Percentiles rank a stretch among this genome's conserved stretches.
phyloP scores from a whole-genome alignment of 2,113 vertebrate species.

The Casuarius casuarius region DNA sequence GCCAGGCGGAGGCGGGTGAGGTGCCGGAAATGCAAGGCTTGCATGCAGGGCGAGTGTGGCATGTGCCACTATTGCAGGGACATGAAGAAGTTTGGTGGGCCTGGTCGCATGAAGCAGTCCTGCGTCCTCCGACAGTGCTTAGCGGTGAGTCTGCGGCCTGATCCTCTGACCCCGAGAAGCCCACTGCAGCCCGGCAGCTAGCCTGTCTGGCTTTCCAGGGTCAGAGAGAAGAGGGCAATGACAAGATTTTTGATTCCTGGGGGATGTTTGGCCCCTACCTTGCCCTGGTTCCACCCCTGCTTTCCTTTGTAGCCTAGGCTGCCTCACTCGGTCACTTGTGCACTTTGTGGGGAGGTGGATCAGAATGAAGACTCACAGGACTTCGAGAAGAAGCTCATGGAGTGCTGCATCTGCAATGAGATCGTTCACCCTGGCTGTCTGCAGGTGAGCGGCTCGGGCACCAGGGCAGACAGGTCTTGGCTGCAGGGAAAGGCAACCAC shows the following conservation, averaged over 20 bases:
- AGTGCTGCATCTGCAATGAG: constrained; percentile 94
- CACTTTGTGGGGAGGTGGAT: constrained; percentile 92
- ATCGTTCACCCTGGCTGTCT: constrained; percentile 94
- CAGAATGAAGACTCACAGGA: constrained; percentile 88
- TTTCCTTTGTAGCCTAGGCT: constrained; percentile 87
- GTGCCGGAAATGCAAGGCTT: constrained; percentile 92
- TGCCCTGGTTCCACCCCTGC: constrained; percentile 36
- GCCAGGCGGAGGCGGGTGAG: constrained; percentile 89
- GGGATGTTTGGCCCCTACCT: background rate
- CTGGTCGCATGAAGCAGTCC: constrained; percentile 94
- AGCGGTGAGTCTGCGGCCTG: constrained; percentile 80
- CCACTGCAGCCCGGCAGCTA: background rate
- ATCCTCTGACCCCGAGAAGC: background rate
- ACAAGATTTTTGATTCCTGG: background rate
- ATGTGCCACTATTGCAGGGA: constrained; percentile 93
- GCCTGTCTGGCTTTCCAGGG: fast-evolving
- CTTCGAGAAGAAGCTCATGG: constrained; percentile 92
- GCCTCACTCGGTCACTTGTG: constrained; percentile 93
- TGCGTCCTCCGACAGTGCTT: constrained; percentile 92
- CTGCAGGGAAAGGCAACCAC: background rate
- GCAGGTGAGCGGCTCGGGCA: constrained; percentile 71
- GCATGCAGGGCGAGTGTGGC: constrained; percentile 91
- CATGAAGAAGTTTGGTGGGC: constrained; percentile 95
- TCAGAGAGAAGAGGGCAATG: background rate
- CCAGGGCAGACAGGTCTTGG: background rate